Conservation (phyloP, 2,113 vertebrate genomes). For the Perognathus longimembris region DNA sequence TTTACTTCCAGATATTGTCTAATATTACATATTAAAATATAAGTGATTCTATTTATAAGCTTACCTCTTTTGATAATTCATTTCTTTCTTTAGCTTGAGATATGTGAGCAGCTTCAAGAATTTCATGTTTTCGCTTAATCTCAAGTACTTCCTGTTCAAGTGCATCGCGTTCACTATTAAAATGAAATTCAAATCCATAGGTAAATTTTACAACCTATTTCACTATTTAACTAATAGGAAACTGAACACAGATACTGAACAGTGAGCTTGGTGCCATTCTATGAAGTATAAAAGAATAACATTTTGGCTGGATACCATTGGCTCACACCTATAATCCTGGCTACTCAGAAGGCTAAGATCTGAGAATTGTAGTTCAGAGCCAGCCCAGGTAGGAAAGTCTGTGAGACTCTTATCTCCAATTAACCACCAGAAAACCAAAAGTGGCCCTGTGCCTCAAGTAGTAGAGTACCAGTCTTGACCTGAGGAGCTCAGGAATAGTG, state of each 20-base stretch:
- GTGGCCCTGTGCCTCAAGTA: too few relatives aligned
- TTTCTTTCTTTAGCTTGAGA: slow-evolving; percentile 91
- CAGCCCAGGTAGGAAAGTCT: too few relatives aligned
- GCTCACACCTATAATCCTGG: too few relatives aligned
- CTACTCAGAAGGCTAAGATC: too few relatives aligned
- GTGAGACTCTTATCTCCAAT: too few relatives aligned
- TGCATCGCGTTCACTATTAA: slow-evolving; percentile 92
- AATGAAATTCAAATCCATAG: slow-evolving; percentile 56
- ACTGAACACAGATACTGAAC: not conserved
- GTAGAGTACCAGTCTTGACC: too few relatives aligned
- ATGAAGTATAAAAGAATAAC: not conserved
- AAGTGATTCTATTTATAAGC: slow-evolving; percentile 11
- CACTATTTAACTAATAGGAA: not conserved
- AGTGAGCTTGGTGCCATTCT: not conserved
- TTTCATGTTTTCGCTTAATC: slow-evolving; percentile 90
- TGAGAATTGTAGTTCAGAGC: too few relatives aligned
- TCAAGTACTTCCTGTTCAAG: slow-evolving; percentile 92
- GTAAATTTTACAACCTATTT: not conserved
- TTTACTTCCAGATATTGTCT: not conserved
- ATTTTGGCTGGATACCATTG: not conserved
- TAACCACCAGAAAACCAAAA: too few relatives aligned
- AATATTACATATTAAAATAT: not conserved
- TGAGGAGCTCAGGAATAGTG: too few relatives aligned
- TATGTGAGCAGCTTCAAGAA: slow-evolving; percentile 90
- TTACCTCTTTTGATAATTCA: slow-evolving; percentile 95